phyloP scores from a whole-genome alignment of 2,113 vertebrate genomes.

The Mystacornis crossleyi region DNA sequence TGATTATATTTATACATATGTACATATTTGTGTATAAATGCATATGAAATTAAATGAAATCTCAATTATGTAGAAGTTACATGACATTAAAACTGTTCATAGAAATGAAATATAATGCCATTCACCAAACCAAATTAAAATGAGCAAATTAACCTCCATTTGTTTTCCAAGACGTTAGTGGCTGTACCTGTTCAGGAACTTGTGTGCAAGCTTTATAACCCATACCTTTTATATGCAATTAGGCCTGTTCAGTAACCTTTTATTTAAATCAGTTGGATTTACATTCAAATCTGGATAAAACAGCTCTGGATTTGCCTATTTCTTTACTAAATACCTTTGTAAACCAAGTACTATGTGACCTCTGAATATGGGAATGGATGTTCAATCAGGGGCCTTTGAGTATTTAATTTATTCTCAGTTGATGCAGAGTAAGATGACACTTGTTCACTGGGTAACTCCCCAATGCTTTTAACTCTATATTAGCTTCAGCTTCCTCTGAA shows the following conservation, averaged over 20 bases:
- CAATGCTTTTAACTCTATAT: not conserved
- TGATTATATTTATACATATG: not conserved
- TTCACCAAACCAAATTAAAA: not conserved
- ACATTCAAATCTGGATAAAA: not conserved
- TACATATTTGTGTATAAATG: not conserved
- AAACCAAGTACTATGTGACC: not conserved
- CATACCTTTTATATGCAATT: not conserved
- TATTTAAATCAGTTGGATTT: not conserved
- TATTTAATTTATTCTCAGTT: not conserved
- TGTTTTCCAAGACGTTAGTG: not conserved
- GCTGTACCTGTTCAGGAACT: not conserved
- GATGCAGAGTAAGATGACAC: not conserved
- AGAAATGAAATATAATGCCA: not conserved
- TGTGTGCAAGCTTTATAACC: not conserved
- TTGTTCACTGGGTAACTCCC: not conserved
- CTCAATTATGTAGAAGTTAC: not conserved
- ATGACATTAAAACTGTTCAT: not conserved
- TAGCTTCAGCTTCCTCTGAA: not conserved
- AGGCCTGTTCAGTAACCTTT: not conserved
- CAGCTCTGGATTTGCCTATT: not conserved
- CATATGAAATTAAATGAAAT: not conserved
- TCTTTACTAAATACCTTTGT: not conserved
- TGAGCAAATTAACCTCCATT: not conserved
- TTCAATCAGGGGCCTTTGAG: not conserved
- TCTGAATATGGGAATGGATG: not conserved